Evolutionary conservation across 2,888 invertebrate species (phyloP).

Genomic region (Morpho deidamia): DNA sequence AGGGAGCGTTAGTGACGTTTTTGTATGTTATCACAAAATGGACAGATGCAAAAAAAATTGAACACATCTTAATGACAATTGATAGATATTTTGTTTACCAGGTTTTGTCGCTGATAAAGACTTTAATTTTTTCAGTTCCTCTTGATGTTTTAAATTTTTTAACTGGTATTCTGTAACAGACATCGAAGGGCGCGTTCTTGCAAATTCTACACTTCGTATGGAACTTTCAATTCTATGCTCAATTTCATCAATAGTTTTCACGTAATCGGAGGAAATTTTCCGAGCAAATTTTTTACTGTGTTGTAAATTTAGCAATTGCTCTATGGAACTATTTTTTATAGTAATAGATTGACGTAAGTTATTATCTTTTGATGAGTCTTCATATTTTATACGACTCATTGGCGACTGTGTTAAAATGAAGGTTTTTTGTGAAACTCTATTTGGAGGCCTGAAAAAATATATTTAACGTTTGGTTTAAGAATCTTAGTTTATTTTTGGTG

Average conservation of each 20-base stretch:
- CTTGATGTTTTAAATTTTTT: constrained; percentile 41
- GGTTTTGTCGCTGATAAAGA: background rate
- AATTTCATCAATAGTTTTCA: constrained; percentile 48
- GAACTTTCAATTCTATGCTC: constrained; percentile 39
- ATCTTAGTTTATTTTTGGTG: background rate
- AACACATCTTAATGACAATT: no score
- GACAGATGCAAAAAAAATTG: no score
- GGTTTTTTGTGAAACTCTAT: constrained; percentile 26
- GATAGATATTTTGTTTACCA: background rate
- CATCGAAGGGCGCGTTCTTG: constrained; percentile 48
- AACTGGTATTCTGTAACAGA: constrained; percentile 48
- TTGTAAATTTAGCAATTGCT: constrained; percentile 45
- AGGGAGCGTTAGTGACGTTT: no score
- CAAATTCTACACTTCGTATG: constrained; percentile 49
- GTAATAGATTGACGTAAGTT: constrained; percentile 32
- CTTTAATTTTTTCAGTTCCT: constrained; percentile 13
- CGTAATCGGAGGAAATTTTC: constrained; percentile 61
- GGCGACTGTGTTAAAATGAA: constrained; percentile 41
- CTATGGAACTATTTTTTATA: constrained; percentile 33
- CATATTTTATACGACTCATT: constrained; percentile 19
- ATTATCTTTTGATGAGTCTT: constrained; percentile 30
- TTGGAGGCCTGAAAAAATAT: background rate
- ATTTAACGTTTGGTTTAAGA: background rate
- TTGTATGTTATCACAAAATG: no score
- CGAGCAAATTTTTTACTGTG: constrained; percentile 45